A percentile compares a stretch with the other conserved stretches of the same genome.
These are phyloP conservation scores for Electrona antarctica DNA, from an alignment of 2,113 vertebrate genomes.

Conservation along the genomic window DNA sequence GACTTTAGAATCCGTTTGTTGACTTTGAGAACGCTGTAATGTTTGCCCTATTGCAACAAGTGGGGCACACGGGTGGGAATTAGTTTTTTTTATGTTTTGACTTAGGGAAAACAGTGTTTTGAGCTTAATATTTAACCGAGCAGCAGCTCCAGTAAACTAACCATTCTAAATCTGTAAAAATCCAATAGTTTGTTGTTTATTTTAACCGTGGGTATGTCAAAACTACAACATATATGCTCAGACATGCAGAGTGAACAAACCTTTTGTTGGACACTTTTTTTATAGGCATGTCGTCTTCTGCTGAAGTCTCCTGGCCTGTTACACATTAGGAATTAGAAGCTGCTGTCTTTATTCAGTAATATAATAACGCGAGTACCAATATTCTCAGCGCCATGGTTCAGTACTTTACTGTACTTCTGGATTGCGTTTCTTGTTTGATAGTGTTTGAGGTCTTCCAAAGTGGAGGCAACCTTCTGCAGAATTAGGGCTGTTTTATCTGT, in stretches of 20 bases:
- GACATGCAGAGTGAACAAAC: not conserved
- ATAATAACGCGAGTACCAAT: no score
- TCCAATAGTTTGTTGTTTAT: slow-evolving; percentile 11
- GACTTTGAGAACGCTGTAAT: not conserved
- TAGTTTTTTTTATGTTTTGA: slow-evolving; percentile 26
- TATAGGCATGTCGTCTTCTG: no score
- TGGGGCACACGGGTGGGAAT: slow-evolving; percentile 7
- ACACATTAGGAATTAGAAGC: not conserved
- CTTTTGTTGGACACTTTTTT: no score
- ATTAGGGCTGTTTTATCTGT: no score
- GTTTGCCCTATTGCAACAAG: slow-evolving; percentile 32
- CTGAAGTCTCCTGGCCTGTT: no score
- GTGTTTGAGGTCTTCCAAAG: no score
- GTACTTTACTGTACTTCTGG: no score
- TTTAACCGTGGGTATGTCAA: slow-evolving; percentile 2
- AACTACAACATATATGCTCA: not conserved
- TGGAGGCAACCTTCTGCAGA: no score
- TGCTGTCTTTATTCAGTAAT: no score
- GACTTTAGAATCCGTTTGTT: slow-evolving; percentile 18
- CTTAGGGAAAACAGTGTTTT: not conserved
- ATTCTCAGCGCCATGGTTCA: no score
- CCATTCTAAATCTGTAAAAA: not conserved
- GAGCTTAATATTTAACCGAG: not conserved
- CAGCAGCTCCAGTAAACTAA: not conserved
- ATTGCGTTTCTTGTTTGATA: no score